phyloP scores from a whole-genome alignment of 2,888 invertebrate genomes.

The Sphaeridia pumilis region DNA sequence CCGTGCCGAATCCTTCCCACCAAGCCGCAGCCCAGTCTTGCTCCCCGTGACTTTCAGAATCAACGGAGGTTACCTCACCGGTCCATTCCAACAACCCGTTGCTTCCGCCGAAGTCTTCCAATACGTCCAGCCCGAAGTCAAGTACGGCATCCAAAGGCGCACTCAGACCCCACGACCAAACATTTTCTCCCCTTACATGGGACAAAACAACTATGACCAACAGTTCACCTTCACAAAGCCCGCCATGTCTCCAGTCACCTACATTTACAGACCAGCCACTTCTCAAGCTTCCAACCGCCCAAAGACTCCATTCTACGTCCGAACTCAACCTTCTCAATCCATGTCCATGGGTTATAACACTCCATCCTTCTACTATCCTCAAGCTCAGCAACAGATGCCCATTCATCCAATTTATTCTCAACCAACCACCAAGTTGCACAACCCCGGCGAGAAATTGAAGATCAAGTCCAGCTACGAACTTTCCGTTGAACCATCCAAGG shows the following conservation, averaged over 20 bases:
- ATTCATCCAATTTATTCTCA: background rate
- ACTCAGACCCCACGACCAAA: background rate
- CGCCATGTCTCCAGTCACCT: constrained; percentile 1
- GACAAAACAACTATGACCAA: background rate
- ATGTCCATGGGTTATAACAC: background rate
- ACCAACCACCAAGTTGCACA: constrained; percentile 4
- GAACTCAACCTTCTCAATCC: background rate
- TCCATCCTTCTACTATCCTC: too few species aligned
- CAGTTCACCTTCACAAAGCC: background rate
- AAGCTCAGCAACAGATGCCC: background rate
- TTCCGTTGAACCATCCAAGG: constrained; percentile 6
- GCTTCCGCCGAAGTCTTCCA: constrained; percentile 13
- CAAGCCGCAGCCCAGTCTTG: constrained; percentile 27
- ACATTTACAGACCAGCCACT: background rate
- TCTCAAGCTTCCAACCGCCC: background rate
- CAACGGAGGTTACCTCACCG: constrained; percentile 12
- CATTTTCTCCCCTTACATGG: constrained; percentile 1
- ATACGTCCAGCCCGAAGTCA: constrained; percentile 5
- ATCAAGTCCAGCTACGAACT: constrained; percentile 17
- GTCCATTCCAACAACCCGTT: constrained; percentile 9
- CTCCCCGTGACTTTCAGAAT: constrained; percentile 21
- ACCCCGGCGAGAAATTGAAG: constrained; percentile 14
- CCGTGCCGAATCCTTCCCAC: constrained; percentile 26
- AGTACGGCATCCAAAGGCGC: background rate
- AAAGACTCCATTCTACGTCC: background rate